These are phyloP conservation scores for Tetranychus piercei DNA, from an alignment of 2,888 invertebrate genomes.

Conservation along the genomic window DNA sequence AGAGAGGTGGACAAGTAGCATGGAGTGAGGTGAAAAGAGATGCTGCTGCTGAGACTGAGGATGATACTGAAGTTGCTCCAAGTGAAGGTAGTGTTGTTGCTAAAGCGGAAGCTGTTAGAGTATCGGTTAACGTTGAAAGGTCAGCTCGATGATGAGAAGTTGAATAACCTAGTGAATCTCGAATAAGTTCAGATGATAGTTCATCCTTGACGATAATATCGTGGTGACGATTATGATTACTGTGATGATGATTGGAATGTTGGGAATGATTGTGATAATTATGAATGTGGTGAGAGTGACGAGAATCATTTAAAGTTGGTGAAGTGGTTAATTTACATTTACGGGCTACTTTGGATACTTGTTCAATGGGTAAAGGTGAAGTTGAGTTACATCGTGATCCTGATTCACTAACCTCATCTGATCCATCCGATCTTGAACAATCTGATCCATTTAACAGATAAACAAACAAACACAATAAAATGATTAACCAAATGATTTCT, in stretches of 20 bases:
- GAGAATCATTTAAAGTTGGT: not conserved
- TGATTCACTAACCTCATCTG: not conserved
- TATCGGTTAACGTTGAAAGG: not conserved
- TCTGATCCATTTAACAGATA: not conserved
- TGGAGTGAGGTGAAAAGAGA: slow-evolving; percentile 1
- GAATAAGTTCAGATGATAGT: no score
- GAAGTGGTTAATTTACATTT: not conserved
- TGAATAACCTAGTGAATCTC: no score
- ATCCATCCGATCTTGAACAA: not conserved
- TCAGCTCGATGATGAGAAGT: not conserved
- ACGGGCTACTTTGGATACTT: not conserved
- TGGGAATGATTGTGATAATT: not conserved
- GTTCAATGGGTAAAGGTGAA: not conserved
- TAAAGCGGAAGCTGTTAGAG: not conserved
- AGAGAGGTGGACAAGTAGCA: slow-evolving; percentile 10
- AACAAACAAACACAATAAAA: not conserved
- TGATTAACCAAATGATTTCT: not conserved
- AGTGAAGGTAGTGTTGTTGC: not conserved
- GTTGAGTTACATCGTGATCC: not conserved
- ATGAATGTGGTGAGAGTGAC: not conserved
- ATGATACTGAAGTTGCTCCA: not conserved
- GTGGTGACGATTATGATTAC: not conserved
- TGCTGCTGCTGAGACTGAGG: slow-evolving; percentile 4
- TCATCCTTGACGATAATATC: not conserved
- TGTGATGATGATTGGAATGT: not conserved